A percentile compares a stretch with the other conserved stretches of the same genome.
phyloP scores from a whole-genome alignment of 1,140 invertebrate species.

The Hormaphis cornu region DNA sequence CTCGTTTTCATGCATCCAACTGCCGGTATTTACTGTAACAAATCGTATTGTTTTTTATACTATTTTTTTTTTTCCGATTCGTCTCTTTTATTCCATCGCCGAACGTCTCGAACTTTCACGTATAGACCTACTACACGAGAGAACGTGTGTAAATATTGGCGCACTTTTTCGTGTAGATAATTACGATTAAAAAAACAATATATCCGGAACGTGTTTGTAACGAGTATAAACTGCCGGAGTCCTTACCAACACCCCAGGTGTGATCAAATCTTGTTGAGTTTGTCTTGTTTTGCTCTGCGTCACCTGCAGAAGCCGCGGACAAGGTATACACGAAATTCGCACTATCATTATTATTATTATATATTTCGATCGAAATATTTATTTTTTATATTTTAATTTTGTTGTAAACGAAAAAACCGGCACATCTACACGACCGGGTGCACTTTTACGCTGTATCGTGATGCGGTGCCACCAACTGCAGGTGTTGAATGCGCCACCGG shows the following conservation, averaged over 20 bases:
- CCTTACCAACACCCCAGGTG: no score
- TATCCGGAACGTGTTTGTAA: no score
- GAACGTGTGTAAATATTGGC: not conserved
- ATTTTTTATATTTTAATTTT: no score
- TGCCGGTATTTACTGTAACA: not conserved
- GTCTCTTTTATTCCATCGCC: not conserved
- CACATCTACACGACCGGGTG: no score
- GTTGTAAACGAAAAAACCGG: no score
- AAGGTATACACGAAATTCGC: no score
- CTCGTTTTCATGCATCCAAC: not conserved
- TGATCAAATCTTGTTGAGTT: no score
- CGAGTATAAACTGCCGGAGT: no score
- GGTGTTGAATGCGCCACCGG: not conserved
- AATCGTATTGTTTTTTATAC: not conserved
- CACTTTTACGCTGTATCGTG: not conserved
- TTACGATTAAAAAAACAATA: not conserved
- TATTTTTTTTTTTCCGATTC: not conserved
- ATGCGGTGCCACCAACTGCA: not conserved
- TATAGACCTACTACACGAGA: not conserved
- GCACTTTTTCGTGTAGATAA: not conserved
- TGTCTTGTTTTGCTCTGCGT: no score
- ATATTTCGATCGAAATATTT: no score
- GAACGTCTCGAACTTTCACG: not conserved
- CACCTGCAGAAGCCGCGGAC: no score
- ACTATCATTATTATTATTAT: no score